Percentiles rank a stretch among this genome's conserved stretches.
Evolutionary conservation across 2,797 vertebrate species (phyloP).

Genomic region (Australoheros facetus): DNA sequence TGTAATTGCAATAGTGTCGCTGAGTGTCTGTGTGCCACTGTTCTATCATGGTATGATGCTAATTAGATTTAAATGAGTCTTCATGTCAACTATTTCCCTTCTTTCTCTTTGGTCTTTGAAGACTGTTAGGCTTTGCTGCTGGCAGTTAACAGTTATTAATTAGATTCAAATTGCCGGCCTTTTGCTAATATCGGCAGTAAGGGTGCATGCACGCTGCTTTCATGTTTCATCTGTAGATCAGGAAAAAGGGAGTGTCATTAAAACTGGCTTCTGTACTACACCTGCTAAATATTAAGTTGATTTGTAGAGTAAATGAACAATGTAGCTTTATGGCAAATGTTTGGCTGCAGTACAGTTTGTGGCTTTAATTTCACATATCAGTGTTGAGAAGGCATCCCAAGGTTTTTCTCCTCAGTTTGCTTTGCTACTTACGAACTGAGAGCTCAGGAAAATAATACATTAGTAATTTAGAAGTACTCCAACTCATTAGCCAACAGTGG

Average conservation of each 20-base stretch:
- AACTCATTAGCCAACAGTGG: not conserved
- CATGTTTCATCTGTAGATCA: constrained; percentile 31
- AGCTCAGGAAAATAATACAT: not conserved
- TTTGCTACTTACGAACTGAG: not conserved
- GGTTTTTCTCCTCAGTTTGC: not conserved
- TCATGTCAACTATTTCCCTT: constrained; percentile 32
- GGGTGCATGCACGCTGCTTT: constrained; percentile 5
- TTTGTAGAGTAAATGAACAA: constrained; percentile 38
- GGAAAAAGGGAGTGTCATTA: not conserved
- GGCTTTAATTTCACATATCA: not conserved
- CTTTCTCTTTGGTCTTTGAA: constrained; percentile 24
- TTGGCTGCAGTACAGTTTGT: not conserved
- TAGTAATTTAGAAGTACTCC: not conserved
- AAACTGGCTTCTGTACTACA: constrained; percentile 17
- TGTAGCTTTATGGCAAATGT: constrained; percentile 13
- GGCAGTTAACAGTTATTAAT: constrained; percentile 1
- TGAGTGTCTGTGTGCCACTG: constrained; percentile 51
- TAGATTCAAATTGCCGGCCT: constrained; percentile 22
- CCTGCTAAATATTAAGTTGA: constrained; percentile 36
- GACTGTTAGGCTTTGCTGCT: not conserved
- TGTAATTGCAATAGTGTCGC: constrained; percentile 38
- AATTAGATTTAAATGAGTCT: constrained; percentile 48
- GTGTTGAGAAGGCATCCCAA: not conserved
- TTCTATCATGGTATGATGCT: constrained; percentile 38
- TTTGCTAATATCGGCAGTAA: constrained; percentile 9